phyloP scores from a whole-genome alignment of 2,888 invertebrate species.

The Liodrosophila aerea region DNA sequence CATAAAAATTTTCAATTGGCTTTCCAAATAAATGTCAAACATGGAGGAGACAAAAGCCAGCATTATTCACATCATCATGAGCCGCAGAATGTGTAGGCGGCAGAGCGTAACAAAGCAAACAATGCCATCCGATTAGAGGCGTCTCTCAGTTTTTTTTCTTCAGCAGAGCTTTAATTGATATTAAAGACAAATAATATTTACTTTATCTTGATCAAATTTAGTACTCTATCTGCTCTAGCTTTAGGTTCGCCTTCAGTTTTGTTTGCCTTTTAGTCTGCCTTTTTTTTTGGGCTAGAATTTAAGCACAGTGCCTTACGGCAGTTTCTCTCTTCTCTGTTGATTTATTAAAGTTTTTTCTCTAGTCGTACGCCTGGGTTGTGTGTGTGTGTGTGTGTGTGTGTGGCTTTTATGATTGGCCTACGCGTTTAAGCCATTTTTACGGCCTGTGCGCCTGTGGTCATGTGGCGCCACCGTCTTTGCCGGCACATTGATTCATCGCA shows the following conservation, averaged over 20 bases:
- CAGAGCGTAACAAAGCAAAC: no score
- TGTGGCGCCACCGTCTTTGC: conserved; percentile 9
- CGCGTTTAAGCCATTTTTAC: conserved; percentile 37
- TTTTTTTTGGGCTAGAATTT: conserved; percentile 11
- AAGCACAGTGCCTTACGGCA: background rate
- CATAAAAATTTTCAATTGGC: conserved; percentile 29
- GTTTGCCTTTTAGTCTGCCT: conserved; percentile 8
- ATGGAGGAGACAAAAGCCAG: background rate
- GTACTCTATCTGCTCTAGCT: no score
- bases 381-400: background rate
- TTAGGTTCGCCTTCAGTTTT: no score
- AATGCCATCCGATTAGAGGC: no score
- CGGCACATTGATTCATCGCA: conserved; percentile 59
- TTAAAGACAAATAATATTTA: no score
- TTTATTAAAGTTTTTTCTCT: conserved; percentile 52
- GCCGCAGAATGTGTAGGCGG: no score
- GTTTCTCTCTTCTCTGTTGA: conserved; percentile 45
- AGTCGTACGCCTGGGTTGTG: no score
- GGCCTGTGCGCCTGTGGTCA: conserved; percentile 10
- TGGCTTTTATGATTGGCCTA: conserved; percentile 37
- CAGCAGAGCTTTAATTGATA: no score
- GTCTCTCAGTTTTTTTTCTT: no score
- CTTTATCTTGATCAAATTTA: no score
- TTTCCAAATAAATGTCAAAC: conserved; percentile 41
- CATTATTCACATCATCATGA: conserved; percentile 26